Base-by-base conservation (phyloP, 2,888 invertebrate genomes). In the Plebejus melissa region DNA sequence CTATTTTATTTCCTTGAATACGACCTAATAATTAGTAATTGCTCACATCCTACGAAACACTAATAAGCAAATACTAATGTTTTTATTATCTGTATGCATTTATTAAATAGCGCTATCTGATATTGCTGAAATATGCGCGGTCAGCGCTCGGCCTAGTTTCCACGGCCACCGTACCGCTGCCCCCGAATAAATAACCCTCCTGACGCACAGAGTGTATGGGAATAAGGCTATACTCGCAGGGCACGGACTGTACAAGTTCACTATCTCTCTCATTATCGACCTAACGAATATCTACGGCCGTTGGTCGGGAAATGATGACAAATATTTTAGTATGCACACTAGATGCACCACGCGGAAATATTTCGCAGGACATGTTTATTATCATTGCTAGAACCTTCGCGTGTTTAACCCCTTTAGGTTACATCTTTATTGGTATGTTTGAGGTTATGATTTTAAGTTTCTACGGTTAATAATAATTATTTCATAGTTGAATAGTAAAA, bases 141-240 rank as follows among this genome's bases (percentile, higher is more conserved):
- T 79, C 79, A 78, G 75, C 78, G 70, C 78, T 76, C 78, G 79
- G 74, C 75, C 79, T 74, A 79, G 79, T 79, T 79, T 78, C 79
- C 79, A 79, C 79, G 79, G 76, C 78, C 77, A 65, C 65, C 13
- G 65, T 65, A 65, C 65, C 13, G 32, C 65, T 65, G 65, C 65
- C 65, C 65, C 65, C 65, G 65, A 65, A 65, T 65, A 65, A 65
- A 65, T 65, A 65, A 65, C 65, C 65, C 65, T 65, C 65, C 36
- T 5, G 65, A 65, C 65, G 65, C 32, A 65, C 65, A 65, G 13
- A 32, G 32, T 65, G 32, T 65, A 65, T 65, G 65, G 65, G 65
- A 65, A 65, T 65, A 65, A 65, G 65, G 65, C 65, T 65, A 65
- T 16, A 65, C 32, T 65, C 32, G 4, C 32, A 65, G 65, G 75